Conservation (phyloP, 2,113 vertebrate genomes). For the Equus quagga region DNA sequence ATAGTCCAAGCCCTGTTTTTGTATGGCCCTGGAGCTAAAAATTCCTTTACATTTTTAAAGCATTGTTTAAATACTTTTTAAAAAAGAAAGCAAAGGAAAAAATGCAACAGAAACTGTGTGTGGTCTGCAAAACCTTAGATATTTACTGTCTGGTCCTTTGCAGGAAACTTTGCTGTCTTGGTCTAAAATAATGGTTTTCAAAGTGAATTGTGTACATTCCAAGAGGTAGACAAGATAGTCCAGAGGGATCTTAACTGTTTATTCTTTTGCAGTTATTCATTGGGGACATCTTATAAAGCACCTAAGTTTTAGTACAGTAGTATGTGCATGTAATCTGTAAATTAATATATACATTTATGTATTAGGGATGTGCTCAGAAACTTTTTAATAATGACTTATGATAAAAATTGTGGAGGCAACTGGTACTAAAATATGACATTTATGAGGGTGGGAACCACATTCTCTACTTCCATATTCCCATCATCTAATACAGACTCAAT, state of each 20-base stretch:
- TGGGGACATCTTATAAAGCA: neutral
- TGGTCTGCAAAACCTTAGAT: neutral
- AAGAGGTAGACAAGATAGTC: neutral
- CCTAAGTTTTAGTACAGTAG: neutral
- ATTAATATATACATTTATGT: neutral
- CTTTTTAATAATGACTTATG: neutral
- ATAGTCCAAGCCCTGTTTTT: neutral
- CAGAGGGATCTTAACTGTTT: neutral
- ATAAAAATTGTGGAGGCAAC: neutral
- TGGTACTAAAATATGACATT: neutral
- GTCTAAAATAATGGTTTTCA: neutral
- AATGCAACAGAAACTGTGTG: neutral
- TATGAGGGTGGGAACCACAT: neutral
- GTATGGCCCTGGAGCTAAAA: neutral
- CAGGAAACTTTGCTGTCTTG: neutral
- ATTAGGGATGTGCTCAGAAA: neutral
- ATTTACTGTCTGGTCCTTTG: neutral
- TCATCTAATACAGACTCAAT: neutral
- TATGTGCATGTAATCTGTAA: neutral
- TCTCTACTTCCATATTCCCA: neutral
- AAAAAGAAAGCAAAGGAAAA: neutral
- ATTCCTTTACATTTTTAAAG: conserved; percentile 3
- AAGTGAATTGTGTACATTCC: neutral
- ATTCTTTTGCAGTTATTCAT: neutral
- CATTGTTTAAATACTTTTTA: neutral